phyloP scores from a whole-genome alignment of 1,140 invertebrate species.

The Drosophila kanapiae region DNA sequence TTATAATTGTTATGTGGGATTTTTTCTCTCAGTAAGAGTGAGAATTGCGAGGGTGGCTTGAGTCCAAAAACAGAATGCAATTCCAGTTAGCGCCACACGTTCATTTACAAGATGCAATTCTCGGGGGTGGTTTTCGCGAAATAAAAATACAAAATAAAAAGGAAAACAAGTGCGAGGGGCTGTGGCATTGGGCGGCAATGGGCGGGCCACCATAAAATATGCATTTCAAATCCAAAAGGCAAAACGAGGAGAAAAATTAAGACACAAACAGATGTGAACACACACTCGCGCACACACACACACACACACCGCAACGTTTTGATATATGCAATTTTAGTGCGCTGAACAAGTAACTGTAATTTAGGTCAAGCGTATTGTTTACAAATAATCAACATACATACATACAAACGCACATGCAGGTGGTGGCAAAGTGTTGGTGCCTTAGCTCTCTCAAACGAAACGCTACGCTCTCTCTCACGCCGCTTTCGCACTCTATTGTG shows the following conservation, averaged over 20 bases:
- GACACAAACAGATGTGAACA: constrained; percentile 39
- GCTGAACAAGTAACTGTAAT: constrained; percentile 83
- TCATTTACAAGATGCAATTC: constrained; percentile 64
- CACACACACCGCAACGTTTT: constrained; percentile 10
- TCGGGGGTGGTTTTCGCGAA: constrained; percentile 39
- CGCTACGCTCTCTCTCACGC: constrained; percentile 23
- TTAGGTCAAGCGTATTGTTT: constrained; percentile 85
- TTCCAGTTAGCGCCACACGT: constrained; percentile 36
- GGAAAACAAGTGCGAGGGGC: constrained; percentile 6
- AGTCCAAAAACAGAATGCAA: constrained; percentile 40
- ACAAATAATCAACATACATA: constrained; percentile 79
- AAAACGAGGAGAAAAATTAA: constrained; percentile 33
- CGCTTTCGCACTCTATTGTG: constrained; percentile 28
- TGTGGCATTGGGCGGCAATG: constrained; percentile 24
- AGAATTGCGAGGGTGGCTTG: constrained; percentile 26
- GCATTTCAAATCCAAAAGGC: constrained; percentile 67
- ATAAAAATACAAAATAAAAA: constrained; percentile 3
- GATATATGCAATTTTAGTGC: constrained; percentile 57
- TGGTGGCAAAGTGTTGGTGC: constrained; percentile 29
- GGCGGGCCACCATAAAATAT: constrained; percentile 58
- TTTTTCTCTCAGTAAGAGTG: constrained; percentile 13
- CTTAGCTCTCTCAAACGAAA: constrained; percentile 15
- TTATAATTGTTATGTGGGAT: too few relatives aligned
- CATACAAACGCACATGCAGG: constrained; percentile 24
- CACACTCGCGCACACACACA: not conserved